Base-by-base conservation (phyloP, 2,797 vertebrate species). In the Coilia nasus region DNA sequence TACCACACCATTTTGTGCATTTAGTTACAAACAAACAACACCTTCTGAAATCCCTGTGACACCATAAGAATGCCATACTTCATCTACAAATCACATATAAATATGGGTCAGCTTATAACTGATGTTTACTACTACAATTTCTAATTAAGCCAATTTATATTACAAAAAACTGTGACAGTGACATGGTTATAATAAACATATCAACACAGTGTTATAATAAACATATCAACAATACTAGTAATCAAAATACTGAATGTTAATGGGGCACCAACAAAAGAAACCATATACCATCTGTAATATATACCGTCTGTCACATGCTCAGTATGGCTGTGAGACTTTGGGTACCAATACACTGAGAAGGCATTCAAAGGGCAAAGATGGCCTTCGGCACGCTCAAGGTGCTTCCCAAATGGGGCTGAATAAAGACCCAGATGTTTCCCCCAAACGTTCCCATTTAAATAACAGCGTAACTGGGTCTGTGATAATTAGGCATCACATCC, bases 401-500 rank as follows among this genome's bases (percentile, higher is more conserved):
- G 28, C 67, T 75, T 75, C 64, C 28, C 14, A 75, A 75, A 41
- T 14, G 28, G 67, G 67, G 17, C 31, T 19, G 67, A 41, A 75
- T 35, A 75, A 75, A 75, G 67, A 41, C 31, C 67, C 67, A 75
- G 67, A 17, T 75, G 67, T 75, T 75, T 41, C 15, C 28, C 14
- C 14, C 67, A 75, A 75, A 75, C 15, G 67, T 17, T 35, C 67
- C 31, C 28, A 75, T 75, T 75, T 75, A 75, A 75, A 75, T 75
- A 75, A 28, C 28, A 14, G 15, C 15, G 67, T 31, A 3, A 35
- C 67, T 75, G 28, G 28, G 67, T 41, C 67, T 75, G 67, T 35
- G 67, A 75, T 75, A 75, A 75, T 75, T 41, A 35, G 25, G 67
- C 67, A 35, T 2, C 67, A 75, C 67, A 75, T 75, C 67, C 67